Conservation (phyloP, 2,888 invertebrate genomes). For the Lypha dubia region DNA sequence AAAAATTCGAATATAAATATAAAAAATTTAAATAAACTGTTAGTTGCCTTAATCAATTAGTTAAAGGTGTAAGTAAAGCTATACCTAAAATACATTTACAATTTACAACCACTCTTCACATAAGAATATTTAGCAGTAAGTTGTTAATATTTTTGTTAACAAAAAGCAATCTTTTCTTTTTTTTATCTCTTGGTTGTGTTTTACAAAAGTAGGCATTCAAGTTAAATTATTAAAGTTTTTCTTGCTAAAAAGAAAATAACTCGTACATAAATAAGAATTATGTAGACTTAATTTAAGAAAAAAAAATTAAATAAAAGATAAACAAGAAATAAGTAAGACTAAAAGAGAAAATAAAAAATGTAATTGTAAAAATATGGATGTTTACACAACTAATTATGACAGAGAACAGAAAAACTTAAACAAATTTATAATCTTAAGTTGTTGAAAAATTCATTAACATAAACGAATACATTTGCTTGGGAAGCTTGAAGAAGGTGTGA, state of each 20-base stretch:
- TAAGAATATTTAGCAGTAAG: slow-evolving; percentile 45
- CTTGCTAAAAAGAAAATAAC: slow-evolving; percentile 38
- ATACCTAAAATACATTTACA: neutral
- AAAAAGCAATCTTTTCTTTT: slow-evolving; percentile 17
- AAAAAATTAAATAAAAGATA: too few relatives aligned
- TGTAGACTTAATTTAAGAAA: slow-evolving; percentile 42
- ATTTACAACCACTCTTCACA: neutral
- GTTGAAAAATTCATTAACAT: slow-evolving; percentile 4
- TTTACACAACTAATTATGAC: slow-evolving; percentile 57
- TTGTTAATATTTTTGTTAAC: slow-evolving; percentile 55
- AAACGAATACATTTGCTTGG: neutral
- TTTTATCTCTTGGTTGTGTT: slow-evolving; percentile 24
- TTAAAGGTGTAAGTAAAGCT: neutral
- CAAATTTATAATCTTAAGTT: slow-evolving; percentile 10
- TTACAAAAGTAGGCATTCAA: slow-evolving; percentile 51
- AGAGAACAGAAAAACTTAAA: slow-evolving; percentile 19
- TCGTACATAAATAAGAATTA: slow-evolving; percentile 68
- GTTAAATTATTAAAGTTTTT: slow-evolving; percentile 67
- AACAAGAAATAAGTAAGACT: too few relatives aligned
- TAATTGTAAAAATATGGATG: slow-evolving; percentile 45
- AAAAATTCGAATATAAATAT: neutral
- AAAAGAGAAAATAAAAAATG: neutral
- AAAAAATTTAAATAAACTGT: neutral
- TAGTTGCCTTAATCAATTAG: neutral
- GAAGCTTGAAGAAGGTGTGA: neutral